Evolutionary conservation across 1,140 invertebrate species (phyloP), one percentile per base, ranked within the genome.

Genomic region (Rhyacophila brunnea): DNA sequence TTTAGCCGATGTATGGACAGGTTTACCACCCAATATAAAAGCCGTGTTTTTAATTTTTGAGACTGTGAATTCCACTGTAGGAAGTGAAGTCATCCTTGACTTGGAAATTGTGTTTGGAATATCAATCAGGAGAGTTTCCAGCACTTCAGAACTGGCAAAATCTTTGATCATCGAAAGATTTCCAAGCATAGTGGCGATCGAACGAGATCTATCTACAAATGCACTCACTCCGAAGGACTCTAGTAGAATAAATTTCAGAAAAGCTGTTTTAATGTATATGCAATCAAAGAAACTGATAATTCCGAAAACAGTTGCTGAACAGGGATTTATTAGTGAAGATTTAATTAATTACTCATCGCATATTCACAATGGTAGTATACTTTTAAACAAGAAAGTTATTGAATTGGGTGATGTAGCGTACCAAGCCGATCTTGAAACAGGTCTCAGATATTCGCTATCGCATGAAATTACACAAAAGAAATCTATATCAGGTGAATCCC

Each of bases 391-490:
- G 14, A 48, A 48, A 34, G 20, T 11, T 6, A n/a, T 42, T 23
- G 19, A 20, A 19, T 19, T 10, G 34, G 53, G 34, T 4, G 48
- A 78, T 55, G 48, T 65, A 36, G 84, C 94, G 0, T 93, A 88
- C 70, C 90, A 94, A 76, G 80, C 85, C 49, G 95, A 98, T 74
- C 72, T 98, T 43, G 92, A 96, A 74, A 90, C 86, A 68, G 87
- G 91, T 0, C 67, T 97, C 9, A 81, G 85, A 65, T 92, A 89
- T 69, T 87, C 87, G 10, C 78, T 97, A 5, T 81, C 82, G 60
- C 87, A 92, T 65, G 95, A 98, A 80, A 83, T 98, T 7, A 77
- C 85, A 7, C 78, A 87, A 50, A 77, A 82, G 40, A 86, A 86
- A 71, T 67, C 68, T 23, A 87, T 97, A 47, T 74, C 77, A 18